Conservation (phyloP, 2,888 invertebrate species). For the Clostera curtula region DNA sequence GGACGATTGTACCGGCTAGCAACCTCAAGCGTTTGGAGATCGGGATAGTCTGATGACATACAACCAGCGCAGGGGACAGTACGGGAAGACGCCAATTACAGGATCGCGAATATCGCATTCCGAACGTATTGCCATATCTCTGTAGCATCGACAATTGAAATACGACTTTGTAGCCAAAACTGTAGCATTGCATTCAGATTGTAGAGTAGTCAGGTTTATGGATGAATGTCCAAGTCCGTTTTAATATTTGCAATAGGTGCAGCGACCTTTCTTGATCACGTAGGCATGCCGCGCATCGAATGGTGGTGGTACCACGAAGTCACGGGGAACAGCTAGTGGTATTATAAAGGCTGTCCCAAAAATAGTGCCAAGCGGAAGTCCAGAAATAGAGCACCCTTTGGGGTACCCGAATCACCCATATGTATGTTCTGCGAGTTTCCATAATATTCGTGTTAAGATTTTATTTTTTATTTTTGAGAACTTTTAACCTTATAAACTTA, state of each 20-base stretch:
- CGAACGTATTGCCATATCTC: conserved; percentile 11
- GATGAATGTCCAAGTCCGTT: conserved; percentile 6
- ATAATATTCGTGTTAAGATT: too few relatives aligned
- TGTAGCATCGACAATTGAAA: conserved; percentile 3
- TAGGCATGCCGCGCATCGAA: conserved; percentile 15
- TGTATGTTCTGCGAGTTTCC: too few relatives aligned
- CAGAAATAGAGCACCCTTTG: too few relatives aligned
- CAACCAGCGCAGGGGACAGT: conserved; percentile 30
- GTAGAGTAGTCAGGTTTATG: conserved; percentile 4
- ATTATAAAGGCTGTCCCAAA: too few relatives aligned
- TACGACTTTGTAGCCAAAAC: rapidly evolving
- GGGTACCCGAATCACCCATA: too few relatives aligned
- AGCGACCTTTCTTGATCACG: conserved; percentile 37
- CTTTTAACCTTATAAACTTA: too few relatives aligned
- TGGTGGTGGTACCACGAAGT: conserved; percentile 8
- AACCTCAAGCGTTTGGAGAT: conserved; percentile 12
- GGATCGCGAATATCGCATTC: conserved; percentile 27
- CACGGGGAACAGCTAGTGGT: too few relatives aligned
- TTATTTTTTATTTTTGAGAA: too few relatives aligned
- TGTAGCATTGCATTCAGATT: conserved; percentile 12
- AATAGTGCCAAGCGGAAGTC: too few relatives aligned
- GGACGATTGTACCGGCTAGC: conserved; percentile 1
- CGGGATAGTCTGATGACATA: conserved; percentile 34
- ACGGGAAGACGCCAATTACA: conserved; percentile 55
- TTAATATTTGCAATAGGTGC: conserved; percentile 54